phyloP scores from a whole-genome alignment of 2,113 vertebrate genomes.

The Atractosteus spatula region DNA sequence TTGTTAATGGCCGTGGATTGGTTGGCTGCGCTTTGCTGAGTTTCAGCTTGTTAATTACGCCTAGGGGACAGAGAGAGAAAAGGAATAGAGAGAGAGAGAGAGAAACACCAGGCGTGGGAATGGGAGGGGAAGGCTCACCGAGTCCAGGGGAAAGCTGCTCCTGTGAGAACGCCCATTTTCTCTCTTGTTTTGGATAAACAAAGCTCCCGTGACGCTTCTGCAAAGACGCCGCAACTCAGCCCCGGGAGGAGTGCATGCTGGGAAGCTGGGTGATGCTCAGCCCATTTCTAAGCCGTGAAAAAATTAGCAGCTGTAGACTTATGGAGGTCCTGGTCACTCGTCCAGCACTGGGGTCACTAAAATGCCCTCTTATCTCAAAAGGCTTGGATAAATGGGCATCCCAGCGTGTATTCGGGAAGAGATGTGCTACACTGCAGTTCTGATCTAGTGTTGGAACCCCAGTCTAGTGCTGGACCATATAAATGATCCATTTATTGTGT shows the following conservation, averaged over 20 bases:
- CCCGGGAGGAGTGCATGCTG: not conserved
- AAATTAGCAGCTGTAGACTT: no score
- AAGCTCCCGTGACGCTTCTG: conserved; percentile 2
- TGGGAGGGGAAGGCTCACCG: not conserved
- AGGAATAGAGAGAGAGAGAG: not conserved
- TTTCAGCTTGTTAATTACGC: conserved; percentile 38
- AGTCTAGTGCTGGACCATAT: no score
- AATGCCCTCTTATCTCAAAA: no score
- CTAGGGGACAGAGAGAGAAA: conserved; percentile 20
- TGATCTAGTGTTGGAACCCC: no score
- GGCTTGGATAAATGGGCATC: no score
- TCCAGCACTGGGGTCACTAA: no score
- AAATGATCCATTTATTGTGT: no score
- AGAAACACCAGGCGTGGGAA: not conserved
- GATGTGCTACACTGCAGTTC: no score
- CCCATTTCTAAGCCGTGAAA: no score
- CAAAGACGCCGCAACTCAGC: not conserved
- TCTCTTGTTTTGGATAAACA: conserved; percentile 29
- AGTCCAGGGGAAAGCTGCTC: conserved; percentile 8
- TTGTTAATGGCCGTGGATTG: conserved; percentile 38
- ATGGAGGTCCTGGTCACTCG: no score
- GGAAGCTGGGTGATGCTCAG: no score
- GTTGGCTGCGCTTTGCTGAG: conserved; percentile 34
- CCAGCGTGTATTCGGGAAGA: no score
- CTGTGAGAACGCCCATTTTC: conserved; percentile 12